Conservation (phyloP, 2,888 invertebrate genomes). For the Congeria kusceri region DNA sequence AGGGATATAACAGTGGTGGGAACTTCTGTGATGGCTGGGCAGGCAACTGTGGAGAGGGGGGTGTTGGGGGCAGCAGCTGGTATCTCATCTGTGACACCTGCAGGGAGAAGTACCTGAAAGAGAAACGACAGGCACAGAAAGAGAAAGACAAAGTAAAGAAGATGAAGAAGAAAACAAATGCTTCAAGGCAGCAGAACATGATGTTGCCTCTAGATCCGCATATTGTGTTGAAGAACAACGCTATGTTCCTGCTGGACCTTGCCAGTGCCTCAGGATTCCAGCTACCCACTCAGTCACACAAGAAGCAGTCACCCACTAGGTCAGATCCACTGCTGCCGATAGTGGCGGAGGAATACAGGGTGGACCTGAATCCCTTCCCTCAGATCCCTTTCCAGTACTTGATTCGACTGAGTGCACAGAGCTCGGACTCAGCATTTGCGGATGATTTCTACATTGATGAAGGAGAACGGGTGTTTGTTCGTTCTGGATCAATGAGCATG, state of each 20-base stretch:
- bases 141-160: conserved; percentile 84
- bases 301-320: conserved; percentile 53
- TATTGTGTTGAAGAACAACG: conserved; percentile 95
- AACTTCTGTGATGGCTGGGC: conserved; percentile 95
- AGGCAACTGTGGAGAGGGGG: conserved; percentile 95
- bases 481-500: conserved; percentile 80
- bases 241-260: conserved; percentile 95
- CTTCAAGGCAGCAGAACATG: conserved; percentile 78
- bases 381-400: conserved; percentile 82
- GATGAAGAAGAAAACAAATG: conserved; percentile 77
- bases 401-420: conserved; percentile 78
- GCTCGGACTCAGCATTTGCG: conserved; percentile 83
- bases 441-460: conserved; percentile 83
- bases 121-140: conserved; percentile 78
- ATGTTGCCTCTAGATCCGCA: conserved; percentile 87
- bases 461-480: conserved; percentile 79
- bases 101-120: conserved; percentile 90
- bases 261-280: conserved; percentile 90
- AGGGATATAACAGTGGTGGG: conserved; percentile 96
- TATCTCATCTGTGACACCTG: conserved; percentile 97
- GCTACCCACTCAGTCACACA: conserved; percentile 77
- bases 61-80: conserved; percentile 92
- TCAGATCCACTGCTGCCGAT: conserved; percentile 80
- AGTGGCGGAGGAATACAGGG: conserved; percentile 79
- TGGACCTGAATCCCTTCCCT: conserved; percentile 81